phyloP scores from a whole-genome alignment of 2,888 invertebrate genomes.

The Drosophila tripunctata region DNA sequence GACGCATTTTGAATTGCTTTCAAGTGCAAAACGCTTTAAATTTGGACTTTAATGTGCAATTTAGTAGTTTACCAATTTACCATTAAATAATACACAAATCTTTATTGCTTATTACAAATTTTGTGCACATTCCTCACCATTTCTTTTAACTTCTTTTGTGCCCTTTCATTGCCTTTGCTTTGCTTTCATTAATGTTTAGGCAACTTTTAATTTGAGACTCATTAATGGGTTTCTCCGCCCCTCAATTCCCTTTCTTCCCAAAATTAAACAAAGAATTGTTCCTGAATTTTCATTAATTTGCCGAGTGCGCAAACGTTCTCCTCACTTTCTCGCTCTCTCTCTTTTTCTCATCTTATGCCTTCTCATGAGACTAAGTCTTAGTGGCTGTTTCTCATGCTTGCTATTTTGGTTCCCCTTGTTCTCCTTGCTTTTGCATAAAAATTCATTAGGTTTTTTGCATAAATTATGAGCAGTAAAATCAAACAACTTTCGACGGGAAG shows the following conservation, averaged over 20 bases:
- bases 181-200: conserved; percentile 56
- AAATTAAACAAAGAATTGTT: conserved; percentile 50
- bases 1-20: conserved; percentile 2
- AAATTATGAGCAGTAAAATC: conserved; percentile 53
- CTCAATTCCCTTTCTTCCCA: not conserved
- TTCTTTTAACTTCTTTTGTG: conserved; percentile 5
- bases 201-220: conserved; percentile 67
- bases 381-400: not conserved
- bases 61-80: conserved; percentile 58
- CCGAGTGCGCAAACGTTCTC: conserved; percentile 9
- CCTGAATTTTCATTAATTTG: conserved; percentile 76
- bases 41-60: conserved; percentile 59
- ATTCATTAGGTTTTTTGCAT: conserved; percentile 74
- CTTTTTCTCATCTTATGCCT: not conserved
- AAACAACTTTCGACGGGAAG: conserved; percentile 4
- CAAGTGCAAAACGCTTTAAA: conserved; percentile 43
- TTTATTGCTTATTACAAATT: conserved; percentile 67
- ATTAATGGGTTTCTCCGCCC: conserved; percentile 44
- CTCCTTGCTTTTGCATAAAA: conserved; percentile 50
- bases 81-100: conserved; percentile 62
- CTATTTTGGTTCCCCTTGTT: conserved; percentile 23
- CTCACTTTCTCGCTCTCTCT: not conserved
- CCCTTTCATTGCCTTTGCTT: conserved; percentile 16
- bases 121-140: conserved; percentile 9
- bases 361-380: not conserved